A percentile compares a stretch with the other conserved stretches of the same genome.
phyloP scores from a whole-genome alignment of 2,113 vertebrate genomes.

The Prionailurus viverrinus region DNA sequence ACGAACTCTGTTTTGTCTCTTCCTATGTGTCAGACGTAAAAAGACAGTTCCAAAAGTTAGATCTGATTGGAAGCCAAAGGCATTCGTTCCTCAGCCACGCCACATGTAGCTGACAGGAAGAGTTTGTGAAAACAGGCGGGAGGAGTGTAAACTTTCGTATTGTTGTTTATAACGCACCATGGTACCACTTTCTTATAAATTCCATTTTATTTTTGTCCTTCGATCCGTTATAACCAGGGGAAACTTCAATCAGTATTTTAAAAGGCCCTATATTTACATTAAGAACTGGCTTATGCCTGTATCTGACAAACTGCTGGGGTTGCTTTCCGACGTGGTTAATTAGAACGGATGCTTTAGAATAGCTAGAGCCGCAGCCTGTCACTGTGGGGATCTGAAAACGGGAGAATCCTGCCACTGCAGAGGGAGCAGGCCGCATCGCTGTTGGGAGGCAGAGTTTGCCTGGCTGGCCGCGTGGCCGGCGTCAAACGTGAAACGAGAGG shows the following conservation, averaged over 20 bases:
- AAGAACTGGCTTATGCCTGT: constrained; percentile 16
- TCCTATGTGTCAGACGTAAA: not conserved
- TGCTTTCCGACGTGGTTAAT: not conserved
- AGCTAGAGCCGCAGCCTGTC: not conserved
- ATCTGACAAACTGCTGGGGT: not conserved
- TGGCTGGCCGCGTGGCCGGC: not conserved
- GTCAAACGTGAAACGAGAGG: not conserved
- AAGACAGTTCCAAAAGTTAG: not conserved
- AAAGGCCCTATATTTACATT: not conserved
- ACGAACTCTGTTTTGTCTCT: constrained; percentile 31
- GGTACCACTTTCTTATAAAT: constrained; percentile 18
- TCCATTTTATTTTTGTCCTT: constrained; percentile 37
- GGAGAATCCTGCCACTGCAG: not conserved
- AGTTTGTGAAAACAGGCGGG: not conserved
- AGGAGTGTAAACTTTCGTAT: not conserved
- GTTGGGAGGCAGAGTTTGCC: not conserved
- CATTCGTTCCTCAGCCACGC: not conserved
- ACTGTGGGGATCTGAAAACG: not conserved
- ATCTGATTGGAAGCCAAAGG: not conserved
- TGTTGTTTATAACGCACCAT: not conserved
- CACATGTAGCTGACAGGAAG: not conserved
- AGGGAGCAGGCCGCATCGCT: not conserved
- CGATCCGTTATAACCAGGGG: not conserved
- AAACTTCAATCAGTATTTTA: constrained; percentile 40
- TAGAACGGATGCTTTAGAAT: not conserved